phyloP scores from a whole-genome alignment of 2,797 vertebrate species.

The Leptodactylus fallax region DNA sequence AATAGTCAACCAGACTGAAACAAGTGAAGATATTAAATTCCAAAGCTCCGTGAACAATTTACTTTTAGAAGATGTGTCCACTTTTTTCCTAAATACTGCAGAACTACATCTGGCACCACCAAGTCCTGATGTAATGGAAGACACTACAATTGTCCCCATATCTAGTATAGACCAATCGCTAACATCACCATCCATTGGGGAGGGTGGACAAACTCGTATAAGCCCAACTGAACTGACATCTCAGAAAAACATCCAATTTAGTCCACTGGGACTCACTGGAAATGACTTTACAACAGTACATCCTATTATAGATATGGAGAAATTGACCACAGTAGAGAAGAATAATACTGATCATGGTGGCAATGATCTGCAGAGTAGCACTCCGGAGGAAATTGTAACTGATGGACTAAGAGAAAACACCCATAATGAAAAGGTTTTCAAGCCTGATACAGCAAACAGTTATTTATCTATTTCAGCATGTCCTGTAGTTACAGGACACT shows the following conservation, averaged over 20 bases:
- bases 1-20: neutral
- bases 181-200: neutral
- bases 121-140: neutral
- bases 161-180: neutral
- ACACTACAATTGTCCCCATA: neutral
- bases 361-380: constrained; percentile 5
- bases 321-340: neutral
- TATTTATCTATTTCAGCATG: constrained; percentile 42
- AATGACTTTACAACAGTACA: neutral
- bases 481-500: constrained; percentile 3
- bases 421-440: neutral
- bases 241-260: neutral
- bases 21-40: neutral
- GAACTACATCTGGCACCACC: constrained; percentile 1
- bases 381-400: neutral
- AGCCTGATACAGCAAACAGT: constrained; percentile 39
- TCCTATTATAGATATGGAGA: neutral
- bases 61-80: constrained; percentile 41
- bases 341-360: neutral
- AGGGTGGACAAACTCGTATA: neutral
- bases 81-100: neutral
- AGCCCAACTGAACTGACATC: neutral
- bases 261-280: neutral
- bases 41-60: constrained; percentile 6
- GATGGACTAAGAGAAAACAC: neutral